Conservation (phyloP, 2,797 vertebrate species). For the Muscicapa comitata region DNA sequence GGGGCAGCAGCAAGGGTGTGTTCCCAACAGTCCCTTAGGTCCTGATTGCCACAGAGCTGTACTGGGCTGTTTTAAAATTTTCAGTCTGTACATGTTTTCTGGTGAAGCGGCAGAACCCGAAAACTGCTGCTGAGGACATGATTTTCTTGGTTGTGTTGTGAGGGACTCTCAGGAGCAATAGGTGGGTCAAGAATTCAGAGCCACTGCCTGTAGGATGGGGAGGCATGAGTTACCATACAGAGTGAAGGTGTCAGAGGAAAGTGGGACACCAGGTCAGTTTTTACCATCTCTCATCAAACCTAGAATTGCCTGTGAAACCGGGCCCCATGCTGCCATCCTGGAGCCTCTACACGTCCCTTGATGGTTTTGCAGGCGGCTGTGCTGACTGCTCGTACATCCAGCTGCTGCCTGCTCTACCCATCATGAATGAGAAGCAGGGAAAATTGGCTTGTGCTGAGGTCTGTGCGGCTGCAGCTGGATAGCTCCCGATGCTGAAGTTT, state of each 20-base stretch:
- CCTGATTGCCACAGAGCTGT: neutral
- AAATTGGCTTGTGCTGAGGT: neutral
- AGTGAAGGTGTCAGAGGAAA: neutral
- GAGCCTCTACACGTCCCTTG: neutral
- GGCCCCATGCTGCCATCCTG: neutral
- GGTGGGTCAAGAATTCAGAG: neutral
- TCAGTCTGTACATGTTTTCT: neutral
- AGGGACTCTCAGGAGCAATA: neutral
- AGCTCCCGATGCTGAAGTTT: rapidly evolving
- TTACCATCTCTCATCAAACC: neutral
- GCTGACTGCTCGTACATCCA: neutral
- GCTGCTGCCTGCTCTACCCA: neutral
- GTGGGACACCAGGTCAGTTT: rapidly evolving
- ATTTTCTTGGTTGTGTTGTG: neutral
- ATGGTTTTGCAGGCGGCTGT: neutral
- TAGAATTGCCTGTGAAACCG: neutral
- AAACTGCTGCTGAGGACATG: neutral
- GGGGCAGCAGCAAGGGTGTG: neutral
- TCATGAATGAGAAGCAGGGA: neutral
- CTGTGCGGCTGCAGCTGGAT: neutral
- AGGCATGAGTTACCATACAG: rapidly evolving
- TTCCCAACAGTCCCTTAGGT: neutral
- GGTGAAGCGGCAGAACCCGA: neutral
- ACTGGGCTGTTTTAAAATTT: neutral
- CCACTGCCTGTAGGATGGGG: neutral